Conservation (phyloP, 1,140 invertebrate species). For the Nasonia longicornis region DNA sequence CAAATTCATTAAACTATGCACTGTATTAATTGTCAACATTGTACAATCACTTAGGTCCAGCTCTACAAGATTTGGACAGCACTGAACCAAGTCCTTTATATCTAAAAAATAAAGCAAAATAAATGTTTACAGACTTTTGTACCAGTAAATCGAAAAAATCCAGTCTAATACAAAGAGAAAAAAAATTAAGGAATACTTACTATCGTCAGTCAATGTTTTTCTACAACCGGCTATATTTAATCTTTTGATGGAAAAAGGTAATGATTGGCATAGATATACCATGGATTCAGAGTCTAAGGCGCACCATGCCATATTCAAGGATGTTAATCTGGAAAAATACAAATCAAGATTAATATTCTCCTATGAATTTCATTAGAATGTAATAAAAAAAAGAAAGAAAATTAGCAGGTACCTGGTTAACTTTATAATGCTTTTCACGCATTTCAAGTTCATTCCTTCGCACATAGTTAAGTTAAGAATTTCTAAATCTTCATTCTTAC, state of each 20-base stretch:
- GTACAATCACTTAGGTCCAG: conserved; percentile 89
- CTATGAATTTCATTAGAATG: not conserved
- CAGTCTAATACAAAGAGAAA: not conserved
- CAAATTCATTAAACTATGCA: conserved; percentile 75
- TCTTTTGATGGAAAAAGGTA: conserved; percentile 76
- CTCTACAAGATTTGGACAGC: conserved; percentile 81
- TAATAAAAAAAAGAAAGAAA: not conserved
- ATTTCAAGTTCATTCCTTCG: conserved; percentile 73
- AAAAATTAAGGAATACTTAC: conserved; percentile 69
- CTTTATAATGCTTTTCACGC: conserved; percentile 73
- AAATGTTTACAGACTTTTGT: not conserved
- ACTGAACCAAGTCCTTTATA: conserved; percentile 73
- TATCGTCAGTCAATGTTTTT: conserved; percentile 79
- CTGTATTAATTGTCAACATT: conserved; percentile 73
- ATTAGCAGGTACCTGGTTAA: conserved; percentile 72
- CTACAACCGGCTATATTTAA: conserved; percentile 86
- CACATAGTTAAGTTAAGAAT: conserved; percentile 83
- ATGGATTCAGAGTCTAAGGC: conserved; percentile 74
- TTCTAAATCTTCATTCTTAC: conserved; percentile 76
- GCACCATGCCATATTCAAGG: conserved; percentile 88
- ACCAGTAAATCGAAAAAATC: not conserved
- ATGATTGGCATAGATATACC: conserved; percentile 72
- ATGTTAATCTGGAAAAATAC: conserved; percentile 73
- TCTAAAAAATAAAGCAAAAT: conserved; percentile 70
- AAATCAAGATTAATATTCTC: conserved; percentile 41